A percentile compares a stretch with the other conserved stretches of the same genome.
phyloP scores from a whole-genome alignment of 2,888 invertebrate species.

The Tetrapedia diversipes region DNA sequence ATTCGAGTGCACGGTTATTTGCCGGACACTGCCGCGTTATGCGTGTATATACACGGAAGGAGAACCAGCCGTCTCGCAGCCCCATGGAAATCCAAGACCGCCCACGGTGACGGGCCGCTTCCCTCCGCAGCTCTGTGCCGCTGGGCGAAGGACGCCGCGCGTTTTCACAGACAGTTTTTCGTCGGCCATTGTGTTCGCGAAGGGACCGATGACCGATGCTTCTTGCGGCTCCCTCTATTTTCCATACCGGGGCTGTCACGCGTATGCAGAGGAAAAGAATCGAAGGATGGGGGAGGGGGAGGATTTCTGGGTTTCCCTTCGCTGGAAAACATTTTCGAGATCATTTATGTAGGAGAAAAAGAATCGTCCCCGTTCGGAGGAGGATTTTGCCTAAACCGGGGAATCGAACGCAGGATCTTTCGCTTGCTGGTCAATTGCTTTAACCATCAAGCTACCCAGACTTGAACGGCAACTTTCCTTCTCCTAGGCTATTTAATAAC shows the following conservation, averaged over 20 bases:
- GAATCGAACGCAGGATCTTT: too few relatives aligned
- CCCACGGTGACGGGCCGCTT: background rate
- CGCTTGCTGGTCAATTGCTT: too few relatives aligned
- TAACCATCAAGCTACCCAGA: too few relatives aligned
- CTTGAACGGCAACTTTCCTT: too few relatives aligned
- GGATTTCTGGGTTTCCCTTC: background rate
- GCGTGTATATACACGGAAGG: conserved; percentile 14
- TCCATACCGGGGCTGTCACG: background rate
- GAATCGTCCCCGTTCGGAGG: too few relatives aligned
- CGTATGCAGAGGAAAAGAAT: background rate
- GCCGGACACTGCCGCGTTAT: conserved; percentile 69
- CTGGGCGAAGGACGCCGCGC: conserved; percentile 14
- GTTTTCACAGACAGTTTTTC: conserved; percentile 22
- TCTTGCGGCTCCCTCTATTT: background rate
- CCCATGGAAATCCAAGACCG: conserved; percentile 25
- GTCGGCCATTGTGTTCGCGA: conserved; percentile 25
- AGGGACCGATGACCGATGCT: conserved; percentile 25
- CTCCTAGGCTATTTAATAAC: too few relatives aligned
- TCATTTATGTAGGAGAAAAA: too few relatives aligned
- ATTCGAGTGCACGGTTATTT: conserved; percentile 78
- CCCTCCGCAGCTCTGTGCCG: background rate
- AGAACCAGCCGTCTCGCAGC: background rate
- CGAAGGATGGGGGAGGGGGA: background rate
- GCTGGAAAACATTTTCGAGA: background rate
- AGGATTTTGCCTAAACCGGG: too few relatives aligned